Evolutionary conservation across 1,140 invertebrate species (phyloP).

Genomic region (Rhagoletis pomonella): DNA sequence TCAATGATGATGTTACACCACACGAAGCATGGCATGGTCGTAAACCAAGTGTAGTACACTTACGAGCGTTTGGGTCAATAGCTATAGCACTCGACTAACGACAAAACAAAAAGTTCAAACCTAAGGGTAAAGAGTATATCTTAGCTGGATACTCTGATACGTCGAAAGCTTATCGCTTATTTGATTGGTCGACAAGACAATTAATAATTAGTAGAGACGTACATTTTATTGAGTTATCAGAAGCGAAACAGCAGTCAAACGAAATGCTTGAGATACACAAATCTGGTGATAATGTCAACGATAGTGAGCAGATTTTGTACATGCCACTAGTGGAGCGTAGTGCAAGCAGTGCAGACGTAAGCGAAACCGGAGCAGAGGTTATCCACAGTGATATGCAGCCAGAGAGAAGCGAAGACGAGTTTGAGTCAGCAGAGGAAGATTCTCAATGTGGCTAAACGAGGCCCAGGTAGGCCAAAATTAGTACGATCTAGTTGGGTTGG

Average conservation of each 20-base stretch:
- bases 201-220: slow-evolving; percentile 40
- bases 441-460: no score
- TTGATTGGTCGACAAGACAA: background rate
- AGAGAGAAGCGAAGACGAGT: slow-evolving; percentile 1
- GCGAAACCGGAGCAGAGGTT: background rate
- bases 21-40: slow-evolving; percentile 36
- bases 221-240: slow-evolving; percentile 11
- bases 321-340: no score
- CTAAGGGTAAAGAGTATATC: slow-evolving; percentile 51
- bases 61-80: background rate
- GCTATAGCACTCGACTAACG: slow-evolving; percentile 9
- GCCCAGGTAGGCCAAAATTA: no score
- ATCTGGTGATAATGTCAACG: no score
- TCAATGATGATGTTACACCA: slow-evolving; percentile 58
- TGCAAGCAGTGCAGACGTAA: no score
- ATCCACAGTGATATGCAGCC: background rate
- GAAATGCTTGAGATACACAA: background rate
- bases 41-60: slow-evolving; percentile 28
- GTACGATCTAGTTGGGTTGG: no score
- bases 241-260: background rate
- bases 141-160: slow-evolving; percentile 53
- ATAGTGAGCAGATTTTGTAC: background rate
- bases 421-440: slow-evolving; percentile 1
- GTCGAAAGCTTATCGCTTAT: slow-evolving; percentile 54
- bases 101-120: slow-evolving; percentile 38